Percentiles rank a stretch among this genome's conserved stretches.
Conservation (phyloP, 2,113 vertebrate species). For the Atherinomorus stipes region DNA sequence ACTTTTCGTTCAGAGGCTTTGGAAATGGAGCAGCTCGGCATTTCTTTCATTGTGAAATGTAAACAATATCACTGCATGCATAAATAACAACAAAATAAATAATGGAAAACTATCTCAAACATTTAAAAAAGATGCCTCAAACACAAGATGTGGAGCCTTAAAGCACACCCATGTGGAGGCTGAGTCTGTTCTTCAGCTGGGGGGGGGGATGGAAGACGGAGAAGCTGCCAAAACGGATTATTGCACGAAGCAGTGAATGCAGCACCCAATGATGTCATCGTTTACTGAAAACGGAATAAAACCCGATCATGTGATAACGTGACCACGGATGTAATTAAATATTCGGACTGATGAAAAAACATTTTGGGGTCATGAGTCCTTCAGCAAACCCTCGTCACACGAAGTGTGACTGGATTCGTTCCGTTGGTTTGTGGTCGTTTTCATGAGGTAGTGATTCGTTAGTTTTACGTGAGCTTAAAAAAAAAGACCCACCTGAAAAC, state of each 20-base stretch:
- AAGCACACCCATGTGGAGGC: constrained; percentile 23
- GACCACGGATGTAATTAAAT: too few species aligned
- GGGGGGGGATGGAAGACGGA: constrained; percentile 28
- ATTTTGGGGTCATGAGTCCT: too few species aligned
- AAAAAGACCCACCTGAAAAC: too few species aligned
- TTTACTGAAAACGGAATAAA: too few species aligned
- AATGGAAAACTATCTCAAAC: constrained; percentile 30
- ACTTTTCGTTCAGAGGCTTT: constrained; percentile 5
- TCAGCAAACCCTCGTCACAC: too few species aligned
- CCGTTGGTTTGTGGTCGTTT: too few species aligned
- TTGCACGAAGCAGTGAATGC: neutral
- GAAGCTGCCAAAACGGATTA: neutral
- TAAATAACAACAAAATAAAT: constrained; percentile 76
- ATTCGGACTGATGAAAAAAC: too few species aligned
- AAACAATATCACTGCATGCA: constrained; percentile 76
- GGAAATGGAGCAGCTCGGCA: constrained; percentile 48
- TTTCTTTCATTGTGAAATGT: constrained; percentile 66
- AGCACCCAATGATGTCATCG: too few species aligned
- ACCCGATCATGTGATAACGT: too few species aligned
- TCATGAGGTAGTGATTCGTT: too few species aligned
- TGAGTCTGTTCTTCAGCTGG: constrained; percentile 23
- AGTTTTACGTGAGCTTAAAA: too few species aligned
- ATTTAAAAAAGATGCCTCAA: constrained; percentile 28
- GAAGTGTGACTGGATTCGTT: too few species aligned
- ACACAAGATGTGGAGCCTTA: constrained; percentile 20